Base-by-base conservation (phyloP, 2,797 vertebrate species). In the Catamblyrhynchus diadema region DNA sequence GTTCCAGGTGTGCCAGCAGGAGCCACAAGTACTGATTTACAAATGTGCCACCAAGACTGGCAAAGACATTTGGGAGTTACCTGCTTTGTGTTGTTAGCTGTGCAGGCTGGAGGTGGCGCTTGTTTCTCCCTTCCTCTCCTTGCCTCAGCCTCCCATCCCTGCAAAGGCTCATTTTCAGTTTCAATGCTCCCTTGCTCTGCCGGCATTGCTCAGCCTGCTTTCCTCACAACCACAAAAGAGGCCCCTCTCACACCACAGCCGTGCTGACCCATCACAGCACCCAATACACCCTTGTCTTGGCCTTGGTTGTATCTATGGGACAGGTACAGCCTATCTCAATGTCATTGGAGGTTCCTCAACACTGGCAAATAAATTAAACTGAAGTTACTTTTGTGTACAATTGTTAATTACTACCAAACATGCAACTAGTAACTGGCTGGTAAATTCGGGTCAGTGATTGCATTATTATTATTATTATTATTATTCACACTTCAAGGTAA, bases 271-370 rank as follows among this genome's bases (percentile, higher is more conserved):
- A 30, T 19, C 39, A 16, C 22, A 35, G 28, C 8, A 35, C 6
- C 6, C 20, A 10, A 27, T n/a, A 9, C 2, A 17, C 5, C 15
- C 25, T 6, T 14, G 8, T 18, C 53, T 62, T 59, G 32, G 23
- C 16, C 28, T 62, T 51, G 22, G 1, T n/a, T 2, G 0, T 7
- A 3, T 27, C 59, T 57, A 1, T 21, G 13, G 57, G 27, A 39
- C 28, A 51, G 21, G 21, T 32, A 14, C 5, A 51, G 7, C 24
- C 27, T 10, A 11, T 27, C 37, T 50, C n/a, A 73, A 4, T 21
- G 28, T 7, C 60, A 51, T 8, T 12, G 30, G 24, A 33, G 33
- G 5, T 15, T 77, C 50, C n/a, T 45, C 60, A 69, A 33, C 20
- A 41, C 1, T 28, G 27, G 10, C 4, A 85, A 45, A 21, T 3